Evolutionary conservation across 2,113 vertebrate species (phyloP).

Genomic region (Paramisgurnus dabryanus): DNA sequence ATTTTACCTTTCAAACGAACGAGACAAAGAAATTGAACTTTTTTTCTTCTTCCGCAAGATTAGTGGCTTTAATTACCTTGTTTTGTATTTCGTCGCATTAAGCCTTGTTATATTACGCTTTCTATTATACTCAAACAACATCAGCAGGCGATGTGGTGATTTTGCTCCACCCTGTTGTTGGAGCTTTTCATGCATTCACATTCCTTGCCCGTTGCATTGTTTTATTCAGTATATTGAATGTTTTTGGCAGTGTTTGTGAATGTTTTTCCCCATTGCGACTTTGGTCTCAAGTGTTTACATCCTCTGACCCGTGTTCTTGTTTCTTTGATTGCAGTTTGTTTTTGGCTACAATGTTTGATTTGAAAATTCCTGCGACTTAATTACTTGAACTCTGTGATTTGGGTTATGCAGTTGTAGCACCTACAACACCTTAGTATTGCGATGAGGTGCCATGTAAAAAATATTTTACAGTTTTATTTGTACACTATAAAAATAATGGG

Average conservation of each 20-base stretch:
- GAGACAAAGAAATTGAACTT: neutral
- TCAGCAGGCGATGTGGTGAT: neutral
- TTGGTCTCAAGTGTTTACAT: neutral
- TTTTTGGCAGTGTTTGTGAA: neutral
- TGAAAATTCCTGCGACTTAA: neutral
- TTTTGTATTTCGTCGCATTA: neutral
- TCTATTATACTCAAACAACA: constrained; percentile 5
- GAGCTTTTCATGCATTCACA: neutral
- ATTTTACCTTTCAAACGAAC: neutral
- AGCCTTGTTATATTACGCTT: neutral
- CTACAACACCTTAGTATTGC: neutral
- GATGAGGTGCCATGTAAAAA: no score
- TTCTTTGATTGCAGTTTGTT: constrained; percentile 2
- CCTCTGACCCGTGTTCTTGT: neutral
- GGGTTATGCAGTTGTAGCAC: neutral
- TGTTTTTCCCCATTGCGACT: neutral
- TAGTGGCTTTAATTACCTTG: constrained; percentile 15
- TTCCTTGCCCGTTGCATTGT: neutral
- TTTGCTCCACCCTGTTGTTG: neutral
- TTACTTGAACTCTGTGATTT: neutral
- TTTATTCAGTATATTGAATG: neutral
- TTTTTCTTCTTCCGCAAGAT: neutral
- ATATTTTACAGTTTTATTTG: no score
- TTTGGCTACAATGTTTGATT: neutral
- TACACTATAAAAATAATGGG: no score